Conservation (phyloP, 1,140 invertebrate genomes). For the Calephelis virginiensis region DNA sequence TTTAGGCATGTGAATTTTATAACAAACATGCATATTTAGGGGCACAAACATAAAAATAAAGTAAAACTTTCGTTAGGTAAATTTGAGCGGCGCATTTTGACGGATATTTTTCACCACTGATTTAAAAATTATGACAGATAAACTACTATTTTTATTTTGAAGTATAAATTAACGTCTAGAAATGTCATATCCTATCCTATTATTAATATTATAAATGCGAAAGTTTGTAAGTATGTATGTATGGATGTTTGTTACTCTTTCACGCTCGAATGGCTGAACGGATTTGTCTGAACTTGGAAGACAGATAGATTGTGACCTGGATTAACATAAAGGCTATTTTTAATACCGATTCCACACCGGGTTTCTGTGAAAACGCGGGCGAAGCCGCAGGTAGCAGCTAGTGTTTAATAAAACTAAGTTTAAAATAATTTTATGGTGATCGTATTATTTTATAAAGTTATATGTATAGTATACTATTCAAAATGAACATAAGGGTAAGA, state of each 20-base stretch:
- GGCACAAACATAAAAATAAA: not conserved
- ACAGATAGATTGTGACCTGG: no score
- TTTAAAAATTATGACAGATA: conserved; percentile 25
- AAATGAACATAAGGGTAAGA: no score
- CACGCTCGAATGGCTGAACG: no score
- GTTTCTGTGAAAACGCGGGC: no score
- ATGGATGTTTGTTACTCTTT: no score
- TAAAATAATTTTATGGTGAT: conserved; percentile 21
- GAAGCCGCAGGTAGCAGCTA: no score
- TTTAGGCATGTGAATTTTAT: conserved; percentile 18
- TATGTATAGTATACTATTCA: conserved; percentile 24
- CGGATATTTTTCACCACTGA: conserved; percentile 19
- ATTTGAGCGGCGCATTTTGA: not conserved
- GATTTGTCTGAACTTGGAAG: no score
- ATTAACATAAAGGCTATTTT: no score
- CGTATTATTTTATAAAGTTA: conserved; percentile 22
- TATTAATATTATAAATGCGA: no score
- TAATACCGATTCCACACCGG: no score
- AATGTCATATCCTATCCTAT: no score
- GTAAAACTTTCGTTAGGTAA: conserved; percentile 10
- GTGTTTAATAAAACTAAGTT: conserved; percentile 22
- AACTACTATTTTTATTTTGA: conserved; percentile 21
- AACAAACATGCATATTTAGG: conserved; percentile 6
- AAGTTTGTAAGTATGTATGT: no score
- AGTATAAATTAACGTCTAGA: conserved; percentile 18